Evolutionary conservation across 1,140 invertebrate genomes (phyloP).

Genomic region (Heterodera carotae): DNA sequence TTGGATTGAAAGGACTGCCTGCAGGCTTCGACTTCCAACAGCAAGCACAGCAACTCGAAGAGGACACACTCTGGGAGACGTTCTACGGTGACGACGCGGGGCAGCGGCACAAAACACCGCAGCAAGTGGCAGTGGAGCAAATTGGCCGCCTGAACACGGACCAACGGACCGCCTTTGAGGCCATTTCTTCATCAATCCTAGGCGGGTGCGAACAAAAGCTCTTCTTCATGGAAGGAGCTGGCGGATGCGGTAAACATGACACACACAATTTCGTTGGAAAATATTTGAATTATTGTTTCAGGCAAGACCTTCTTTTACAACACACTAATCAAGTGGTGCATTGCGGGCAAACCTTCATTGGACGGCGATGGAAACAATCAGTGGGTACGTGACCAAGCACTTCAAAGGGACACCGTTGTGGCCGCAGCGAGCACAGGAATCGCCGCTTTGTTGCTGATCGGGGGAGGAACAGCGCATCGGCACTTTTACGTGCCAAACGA

Average conservation of each 20-base stretch:
- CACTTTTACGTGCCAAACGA: conserved; percentile 30
- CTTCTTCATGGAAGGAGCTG: conserved; percentile 56
- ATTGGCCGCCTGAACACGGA: neutral
- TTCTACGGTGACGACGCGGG: neutral
- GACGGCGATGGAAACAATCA: neutral
- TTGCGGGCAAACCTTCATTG: neutral
- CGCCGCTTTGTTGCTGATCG: conserved; percentile 53
- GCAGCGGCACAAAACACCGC: neutral
- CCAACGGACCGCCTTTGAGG: neutral
- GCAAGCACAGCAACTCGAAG: neutral
- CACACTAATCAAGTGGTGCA: conserved; percentile 32
- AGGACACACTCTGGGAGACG: neutral
- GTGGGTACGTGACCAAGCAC: neutral
- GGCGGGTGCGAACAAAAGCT: neutral
- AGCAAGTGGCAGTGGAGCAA: neutral
- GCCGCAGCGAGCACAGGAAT: conserved; percentile 53
- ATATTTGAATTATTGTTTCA: neutral
- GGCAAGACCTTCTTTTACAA: conserved; percentile 63
- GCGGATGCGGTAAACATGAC: conserved; percentile 64
- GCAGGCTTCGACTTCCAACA: neutral
- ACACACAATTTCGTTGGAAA: neutral
- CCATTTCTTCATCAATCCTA: neutral
- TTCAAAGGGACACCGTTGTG: conserved; percentile 29
- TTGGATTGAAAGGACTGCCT: neutral
- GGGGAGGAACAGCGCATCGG: conserved; percentile 49